These are phyloP conservation scores for Gasterosteus nipponicus DNA, from an alignment of 2,113 vertebrate species.

Conservation along the genomic window DNA sequence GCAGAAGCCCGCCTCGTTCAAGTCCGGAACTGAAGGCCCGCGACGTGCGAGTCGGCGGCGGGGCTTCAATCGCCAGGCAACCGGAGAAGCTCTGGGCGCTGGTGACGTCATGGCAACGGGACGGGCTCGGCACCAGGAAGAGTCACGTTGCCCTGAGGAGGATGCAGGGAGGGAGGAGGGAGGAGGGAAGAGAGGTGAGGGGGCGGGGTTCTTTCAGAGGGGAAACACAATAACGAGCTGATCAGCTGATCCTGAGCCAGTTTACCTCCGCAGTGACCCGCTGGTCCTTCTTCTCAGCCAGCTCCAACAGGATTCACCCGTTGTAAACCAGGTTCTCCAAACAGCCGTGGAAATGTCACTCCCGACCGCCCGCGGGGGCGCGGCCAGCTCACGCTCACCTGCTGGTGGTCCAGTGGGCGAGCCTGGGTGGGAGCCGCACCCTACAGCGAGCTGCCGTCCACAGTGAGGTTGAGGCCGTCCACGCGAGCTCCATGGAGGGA, in stretches of 20 bases:
- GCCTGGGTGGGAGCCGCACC: slow-evolving; percentile 83
- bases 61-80: slow-evolving; percentile 63
- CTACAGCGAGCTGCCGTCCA: slow-evolving; percentile 87
- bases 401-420: slow-evolving; percentile 85
- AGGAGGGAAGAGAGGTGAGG: neutral
- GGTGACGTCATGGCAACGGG: slow-evolving; percentile 87
- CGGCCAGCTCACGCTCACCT: slow-evolving; percentile 90
- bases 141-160: slow-evolving; percentile 85
- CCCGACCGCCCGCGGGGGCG: slow-evolving; percentile 67
- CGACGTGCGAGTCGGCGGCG: slow-evolving; percentile 41
- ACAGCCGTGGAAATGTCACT: slow-evolving; percentile 88
- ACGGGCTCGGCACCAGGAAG: slow-evolving; percentile 87
- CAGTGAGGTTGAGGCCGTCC: slow-evolving; percentile 89
- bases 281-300: slow-evolving; percentile 80
- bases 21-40: slow-evolving; percentile 90
- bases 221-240: slow-evolving; percentile 26
- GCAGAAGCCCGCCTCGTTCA: slow-evolving; percentile 89
- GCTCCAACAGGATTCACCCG: slow-evolving; percentile 86
- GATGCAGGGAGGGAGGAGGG: neutral
- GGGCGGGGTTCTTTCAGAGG: neutral
- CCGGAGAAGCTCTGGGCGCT: slow-evolving; percentile 84
- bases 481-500: slow-evolving; percentile 85
- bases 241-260: neutral
- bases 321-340: slow-evolving; percentile 93
- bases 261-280: slow-evolving; percentile 86